Base-by-base conservation (phyloP, 2,797 vertebrate genomes). In the Falco naumanni region DNA sequence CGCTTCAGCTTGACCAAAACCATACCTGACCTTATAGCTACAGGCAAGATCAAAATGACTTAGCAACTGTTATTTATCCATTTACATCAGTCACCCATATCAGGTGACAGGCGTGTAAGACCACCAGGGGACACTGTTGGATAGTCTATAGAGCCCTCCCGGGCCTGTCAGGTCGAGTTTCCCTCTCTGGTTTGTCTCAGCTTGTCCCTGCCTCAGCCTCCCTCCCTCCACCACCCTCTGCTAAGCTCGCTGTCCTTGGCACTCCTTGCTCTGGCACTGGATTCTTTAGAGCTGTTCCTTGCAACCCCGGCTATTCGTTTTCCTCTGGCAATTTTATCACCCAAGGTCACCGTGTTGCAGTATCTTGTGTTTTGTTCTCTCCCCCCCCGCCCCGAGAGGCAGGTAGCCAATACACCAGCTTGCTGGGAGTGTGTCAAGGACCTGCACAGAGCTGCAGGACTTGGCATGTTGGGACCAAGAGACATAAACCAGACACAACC, bases 41-140 rank as follows among this genome's bases (percentile, higher is more conserved):
- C 33, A 72, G 83, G 87, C 86, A 59, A 54, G 56, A 59, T 59
- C 66, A 48, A 31, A 89, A 64, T 1, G 20, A 2, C 37, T 56
- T 19, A 3, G 61, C 47, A 28, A 13, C 15, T 54, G 66, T 19
- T 76, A 60, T 61, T 91, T 56, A 51, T 59, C 60, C 82, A 1
- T 74, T 68, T 6, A 18, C 8, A 2, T 53, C 39, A 84, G 60
- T 60, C 84, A 33, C 43, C 18, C 41, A 0, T 11, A 60, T 29
- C 19, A 41, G 6, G 65, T 33, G 31, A 25, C 7, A 3, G 1
- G 60, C 20, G 2, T 45, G 45, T 45, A 45, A 45, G 45, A 93
- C 88, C 98, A 93, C 94, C 95, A 89, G 98, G 91, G 91, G 97
- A 87, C 90, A 94, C 95, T 98, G 95, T 97, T 95, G 98, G 97